Evolutionary conservation across 2,797 vertebrate species (phyloP).

Genomic region (Chromis chromis): DNA sequence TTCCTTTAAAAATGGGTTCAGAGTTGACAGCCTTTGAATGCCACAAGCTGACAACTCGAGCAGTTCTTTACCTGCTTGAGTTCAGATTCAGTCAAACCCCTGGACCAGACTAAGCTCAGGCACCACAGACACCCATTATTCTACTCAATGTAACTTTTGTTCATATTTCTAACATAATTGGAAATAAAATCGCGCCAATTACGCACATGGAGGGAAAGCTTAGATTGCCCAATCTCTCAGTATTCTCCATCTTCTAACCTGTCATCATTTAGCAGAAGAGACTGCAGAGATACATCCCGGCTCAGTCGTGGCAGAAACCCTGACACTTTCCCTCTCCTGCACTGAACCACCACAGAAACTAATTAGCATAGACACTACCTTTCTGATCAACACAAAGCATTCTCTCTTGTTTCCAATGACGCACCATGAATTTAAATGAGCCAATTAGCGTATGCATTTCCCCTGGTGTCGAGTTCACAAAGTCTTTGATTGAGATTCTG

Average conservation of each 20-base stretch:
- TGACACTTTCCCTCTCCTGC: conserved; percentile 62
- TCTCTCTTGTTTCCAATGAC: conserved; percentile 73
- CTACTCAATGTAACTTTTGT: not conserved
- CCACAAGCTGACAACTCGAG: conserved; percentile 26
- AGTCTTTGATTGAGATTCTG: conserved; percentile 74
- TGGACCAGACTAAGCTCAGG: conserved; percentile 20
- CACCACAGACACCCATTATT: conserved; percentile 49
- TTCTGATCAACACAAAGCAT: conserved; percentile 81
- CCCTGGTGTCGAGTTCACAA: conserved; percentile 64
- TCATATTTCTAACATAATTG: conserved; percentile 44
- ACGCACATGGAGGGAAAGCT: conserved; percentile 29
- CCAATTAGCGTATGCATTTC: conserved; percentile 78
- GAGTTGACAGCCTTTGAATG: conserved; percentile 43
- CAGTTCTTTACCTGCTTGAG: conserved; percentile 2
- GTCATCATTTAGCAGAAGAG: conserved; percentile 43
- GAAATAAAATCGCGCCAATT: conserved; percentile 54
- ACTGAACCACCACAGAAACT: conserved; percentile 72
- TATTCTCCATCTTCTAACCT: conserved; percentile 45
- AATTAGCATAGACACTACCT: conserved; percentile 81
- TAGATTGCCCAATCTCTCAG: conserved; percentile 20
- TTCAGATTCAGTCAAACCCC: conserved; percentile 38
- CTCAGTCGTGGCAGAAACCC: conserved; percentile 65
- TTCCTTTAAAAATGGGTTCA: conserved; percentile 34
- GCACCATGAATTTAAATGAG: conserved; percentile 81
- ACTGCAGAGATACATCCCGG: conserved; percentile 48